These are phyloP conservation scores for Mobula hypostoma DNA, from an alignment of 2,113 vertebrate genomes.

Conservation along the genomic window DNA sequence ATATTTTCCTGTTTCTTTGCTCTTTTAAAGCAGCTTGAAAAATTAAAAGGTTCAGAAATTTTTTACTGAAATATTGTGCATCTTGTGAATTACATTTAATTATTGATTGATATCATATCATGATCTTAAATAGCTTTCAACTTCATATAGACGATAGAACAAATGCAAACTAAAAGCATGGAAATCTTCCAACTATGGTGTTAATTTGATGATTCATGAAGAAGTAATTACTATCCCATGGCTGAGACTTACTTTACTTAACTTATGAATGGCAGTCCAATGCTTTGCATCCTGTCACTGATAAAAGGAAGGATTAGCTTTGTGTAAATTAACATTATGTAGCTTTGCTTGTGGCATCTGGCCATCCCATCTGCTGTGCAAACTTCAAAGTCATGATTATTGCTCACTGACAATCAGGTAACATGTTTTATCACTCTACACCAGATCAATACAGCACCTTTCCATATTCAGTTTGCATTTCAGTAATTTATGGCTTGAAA, in stretches of 20 bases:
- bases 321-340: background rate
- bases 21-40: background rate
- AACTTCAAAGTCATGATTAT: background rate
- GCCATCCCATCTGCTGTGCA: background rate
- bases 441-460: background rate
- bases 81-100: background rate
- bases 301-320: background rate
- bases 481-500: no score
- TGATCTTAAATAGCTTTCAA: background rate
- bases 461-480: no score
- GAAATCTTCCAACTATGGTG: background rate
- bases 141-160: background rate
- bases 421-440: background rate
- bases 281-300: background rate
- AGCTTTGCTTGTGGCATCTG: background rate
- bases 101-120: background rate
- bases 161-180: background rate
- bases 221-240: background rate
- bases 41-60: background rate
- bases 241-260: background rate
- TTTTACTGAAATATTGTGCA: background rate
- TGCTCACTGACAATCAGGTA: background rate
- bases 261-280: background rate
- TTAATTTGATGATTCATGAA: background rate
- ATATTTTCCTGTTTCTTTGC: background rate